Conservation (phyloP, 1,140 invertebrate genomes). For the Diabrotica undecimpunctata region DNA sequence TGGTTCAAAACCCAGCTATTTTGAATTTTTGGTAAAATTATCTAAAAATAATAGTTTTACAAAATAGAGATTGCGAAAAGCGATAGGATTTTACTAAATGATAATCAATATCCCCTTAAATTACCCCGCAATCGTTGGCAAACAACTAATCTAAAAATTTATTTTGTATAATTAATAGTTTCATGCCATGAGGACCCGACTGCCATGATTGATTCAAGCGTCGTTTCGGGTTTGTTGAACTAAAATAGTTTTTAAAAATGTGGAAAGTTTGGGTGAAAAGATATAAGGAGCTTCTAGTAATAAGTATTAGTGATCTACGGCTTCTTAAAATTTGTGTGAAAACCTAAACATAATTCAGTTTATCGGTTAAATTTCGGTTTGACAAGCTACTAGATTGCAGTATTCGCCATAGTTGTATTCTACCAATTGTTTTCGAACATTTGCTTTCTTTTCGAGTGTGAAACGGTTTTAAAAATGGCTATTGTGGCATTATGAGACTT, state of each 20-base stretch:
- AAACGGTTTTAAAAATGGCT: not conserved
- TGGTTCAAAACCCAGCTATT: not conserved
- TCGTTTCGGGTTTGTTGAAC: constrained; percentile 36
- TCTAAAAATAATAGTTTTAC: not conserved
- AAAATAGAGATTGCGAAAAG: not conserved
- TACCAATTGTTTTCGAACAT: not conserved
- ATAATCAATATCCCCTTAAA: too few relatives aligned
- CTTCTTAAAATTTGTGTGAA: constrained; percentile 28
- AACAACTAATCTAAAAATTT: not conserved
- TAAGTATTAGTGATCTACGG: constrained; percentile 25
- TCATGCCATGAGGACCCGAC: constrained; percentile 25
- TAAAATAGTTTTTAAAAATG: constrained; percentile 44
- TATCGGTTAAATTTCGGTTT: constrained; percentile 32
- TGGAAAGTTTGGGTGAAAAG: constrained; percentile 38
- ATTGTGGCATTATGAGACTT: constrained; percentile 6
- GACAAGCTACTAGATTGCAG: constrained; percentile 26
- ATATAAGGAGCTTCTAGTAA: constrained; percentile 43
- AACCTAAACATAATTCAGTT: constrained; percentile 34
- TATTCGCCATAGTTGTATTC: constrained; percentile 33
- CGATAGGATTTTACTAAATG: too few relatives aligned
- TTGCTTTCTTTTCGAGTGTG: constrained; percentile 2
- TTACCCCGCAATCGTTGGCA: not conserved
- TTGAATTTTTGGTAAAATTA: not conserved
- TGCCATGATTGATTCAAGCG: constrained; percentile 49
- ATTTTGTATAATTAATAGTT: constrained; percentile 2